phyloP scores from a whole-genome alignment of 1,140 invertebrate species.

The Drosophila lacteicornis region DNA sequence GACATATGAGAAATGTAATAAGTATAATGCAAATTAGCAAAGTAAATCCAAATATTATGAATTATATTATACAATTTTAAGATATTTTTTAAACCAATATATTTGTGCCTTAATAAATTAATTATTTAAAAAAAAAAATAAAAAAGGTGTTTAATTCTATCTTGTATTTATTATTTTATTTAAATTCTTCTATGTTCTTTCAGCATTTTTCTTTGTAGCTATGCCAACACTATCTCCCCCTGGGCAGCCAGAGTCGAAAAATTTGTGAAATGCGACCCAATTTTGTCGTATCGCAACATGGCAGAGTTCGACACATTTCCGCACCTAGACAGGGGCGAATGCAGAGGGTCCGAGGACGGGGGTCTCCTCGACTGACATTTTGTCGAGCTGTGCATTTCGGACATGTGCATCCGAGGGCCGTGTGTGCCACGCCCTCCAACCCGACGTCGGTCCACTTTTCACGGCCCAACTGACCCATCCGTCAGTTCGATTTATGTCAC shows the following conservation, averaged over 20 bases:
- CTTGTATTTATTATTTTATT: neutral
- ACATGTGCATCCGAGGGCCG: conserved; percentile 25
- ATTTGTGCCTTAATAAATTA: too few relatives aligned
- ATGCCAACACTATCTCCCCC: conserved; percentile 19
- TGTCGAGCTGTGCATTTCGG: conserved; percentile 56
- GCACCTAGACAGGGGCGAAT: conserved; percentile 27
- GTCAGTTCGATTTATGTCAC: conserved; percentile 60
- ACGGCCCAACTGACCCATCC: conserved; percentile 25
- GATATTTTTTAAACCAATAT: too few relatives aligned
- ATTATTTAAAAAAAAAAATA: too few relatives aligned
- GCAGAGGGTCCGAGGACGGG: neutral
- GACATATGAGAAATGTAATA: too few relatives aligned
- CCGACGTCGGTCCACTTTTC: conserved; percentile 5
- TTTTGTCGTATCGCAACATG: conserved; percentile 59
- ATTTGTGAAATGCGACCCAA: conserved; percentile 62
- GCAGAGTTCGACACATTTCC: conserved; percentile 60
- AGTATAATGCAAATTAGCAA: too few relatives aligned
- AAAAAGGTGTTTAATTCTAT: too few relatives aligned
- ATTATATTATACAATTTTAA: too few relatives aligned
- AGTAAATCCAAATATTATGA: too few relatives aligned
- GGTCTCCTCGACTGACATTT: conserved; percentile 29
- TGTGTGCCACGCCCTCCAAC: neutral
- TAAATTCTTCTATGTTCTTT: too few relatives aligned
- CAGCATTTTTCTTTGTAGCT: neutral
- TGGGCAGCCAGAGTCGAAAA: conserved; percentile 31